Conservation (phyloP, 2,113 vertebrate genomes). For the Elachura formosa region DNA sequence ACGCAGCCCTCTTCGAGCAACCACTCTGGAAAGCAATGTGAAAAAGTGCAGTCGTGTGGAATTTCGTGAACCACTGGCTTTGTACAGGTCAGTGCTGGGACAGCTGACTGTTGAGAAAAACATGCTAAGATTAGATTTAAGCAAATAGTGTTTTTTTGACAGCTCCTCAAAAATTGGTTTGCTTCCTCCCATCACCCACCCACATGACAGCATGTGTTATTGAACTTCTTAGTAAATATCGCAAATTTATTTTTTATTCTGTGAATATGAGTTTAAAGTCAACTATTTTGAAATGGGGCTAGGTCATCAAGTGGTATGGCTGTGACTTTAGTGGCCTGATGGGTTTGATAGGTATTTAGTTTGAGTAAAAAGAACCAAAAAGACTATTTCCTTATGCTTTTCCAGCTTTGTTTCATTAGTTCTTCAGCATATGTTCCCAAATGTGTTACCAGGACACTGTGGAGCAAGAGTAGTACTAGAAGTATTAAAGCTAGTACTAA, state of each 20-base stretch:
- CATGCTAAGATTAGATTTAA: neutral
- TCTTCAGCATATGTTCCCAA: neutral
- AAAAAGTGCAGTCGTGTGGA: slow-evolving; percentile 79
- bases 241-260: neutral
- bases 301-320: neutral
- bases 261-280: neutral
- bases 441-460: neutral
- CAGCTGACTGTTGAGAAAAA: neutral
- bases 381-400: neutral
- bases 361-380: neutral
- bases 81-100: slow-evolving; percentile 78
- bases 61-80: slow-evolving; percentile 84
- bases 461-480: neutral
- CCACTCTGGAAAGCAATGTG: slow-evolving; percentile 89
- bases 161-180: neutral
- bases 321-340: neutral
- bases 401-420: neutral
- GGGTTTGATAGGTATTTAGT: neutral
- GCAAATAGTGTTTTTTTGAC: neutral
- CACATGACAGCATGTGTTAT: neutral
- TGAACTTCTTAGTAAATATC: neutral
- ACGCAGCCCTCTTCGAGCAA: slow-evolving; percentile 85
- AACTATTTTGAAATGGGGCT: neutral
- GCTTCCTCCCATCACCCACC: neutral
- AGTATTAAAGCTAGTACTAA: neutral